Conservation (phyloP, 2,888 invertebrate species). For the Tetropium fuscum region DNA sequence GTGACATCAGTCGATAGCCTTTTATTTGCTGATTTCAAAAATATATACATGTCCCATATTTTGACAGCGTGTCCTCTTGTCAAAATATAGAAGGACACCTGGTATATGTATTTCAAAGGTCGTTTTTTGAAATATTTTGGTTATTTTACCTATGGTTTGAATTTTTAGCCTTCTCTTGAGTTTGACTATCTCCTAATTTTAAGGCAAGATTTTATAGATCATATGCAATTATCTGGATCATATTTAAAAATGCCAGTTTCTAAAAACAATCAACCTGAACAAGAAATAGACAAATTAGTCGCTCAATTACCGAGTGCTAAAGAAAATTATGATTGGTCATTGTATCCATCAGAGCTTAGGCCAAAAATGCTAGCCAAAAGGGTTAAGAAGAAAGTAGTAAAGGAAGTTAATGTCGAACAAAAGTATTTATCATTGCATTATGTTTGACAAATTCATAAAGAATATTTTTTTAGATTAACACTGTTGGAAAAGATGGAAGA, state of each 20-base stretch:
- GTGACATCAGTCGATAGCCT: too few species aligned
- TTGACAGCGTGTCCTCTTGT: too few species aligned
- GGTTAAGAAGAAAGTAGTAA: slow-evolving; percentile 48
- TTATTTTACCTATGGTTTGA: not conserved
- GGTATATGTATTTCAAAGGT: too few species aligned
- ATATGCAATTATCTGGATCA: slow-evolving; percentile 76
- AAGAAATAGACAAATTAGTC: slow-evolving; percentile 71
- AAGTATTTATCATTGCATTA: slow-evolving; percentile 31
- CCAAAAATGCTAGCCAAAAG: slow-evolving; percentile 67
- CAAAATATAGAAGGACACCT: too few species aligned
- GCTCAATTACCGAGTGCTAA: slow-evolving; percentile 65
- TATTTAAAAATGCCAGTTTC: slow-evolving; percentile 69
- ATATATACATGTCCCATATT: too few species aligned
- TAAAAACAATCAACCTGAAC: slow-evolving; percentile 67
- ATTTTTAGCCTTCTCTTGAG: slow-evolving; percentile 62
- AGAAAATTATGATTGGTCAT: slow-evolving; percentile 71
- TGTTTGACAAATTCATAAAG: not conserved
- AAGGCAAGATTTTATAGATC: slow-evolving; percentile 79
- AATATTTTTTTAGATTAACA: slow-evolving; percentile 50
- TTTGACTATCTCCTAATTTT: slow-evolving; percentile 78
- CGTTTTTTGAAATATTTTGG: too few species aligned
- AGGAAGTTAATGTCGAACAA: slow-evolving; percentile 47
- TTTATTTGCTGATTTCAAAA: too few species aligned
- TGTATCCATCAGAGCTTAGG: slow-evolving; percentile 74
- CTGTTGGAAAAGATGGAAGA: slow-evolving; percentile 76